phyloP scores from a whole-genome alignment of 2,113 vertebrate species.

The Piaya cayana region DNA sequence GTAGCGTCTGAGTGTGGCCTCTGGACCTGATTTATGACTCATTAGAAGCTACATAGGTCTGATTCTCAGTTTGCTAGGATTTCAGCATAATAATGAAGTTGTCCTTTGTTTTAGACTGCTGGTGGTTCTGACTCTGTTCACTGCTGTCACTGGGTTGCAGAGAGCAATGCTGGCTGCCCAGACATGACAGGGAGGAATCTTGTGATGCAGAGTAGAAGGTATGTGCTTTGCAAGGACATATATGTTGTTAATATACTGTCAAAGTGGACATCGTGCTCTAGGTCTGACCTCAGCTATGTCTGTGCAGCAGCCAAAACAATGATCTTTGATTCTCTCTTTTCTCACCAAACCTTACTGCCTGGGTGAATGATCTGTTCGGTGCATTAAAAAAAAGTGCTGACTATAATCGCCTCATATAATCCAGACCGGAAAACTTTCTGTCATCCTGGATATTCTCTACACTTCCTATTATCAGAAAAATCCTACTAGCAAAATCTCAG shows the following conservation, averaged over 20 bases:
- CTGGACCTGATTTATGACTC: neutral
- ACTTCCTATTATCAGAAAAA: neutral
- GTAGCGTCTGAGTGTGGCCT: neutral
- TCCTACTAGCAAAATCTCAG: neutral
- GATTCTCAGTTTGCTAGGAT: neutral
- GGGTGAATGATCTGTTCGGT: neutral
- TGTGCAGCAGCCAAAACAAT: neutral
- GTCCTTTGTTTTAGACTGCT: neutral
- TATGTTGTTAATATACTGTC: neutral
- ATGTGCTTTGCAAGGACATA: neutral
- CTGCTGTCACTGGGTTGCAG: neutral
- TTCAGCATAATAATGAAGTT: neutral
- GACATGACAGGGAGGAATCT: neutral
- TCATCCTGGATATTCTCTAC: neutral
- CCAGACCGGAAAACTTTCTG: neutral
- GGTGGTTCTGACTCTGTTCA: neutral
- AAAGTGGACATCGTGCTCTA: neutral
- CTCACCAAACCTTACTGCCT: neutral
- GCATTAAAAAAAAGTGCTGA: neutral
- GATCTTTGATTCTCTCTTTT: neutral
- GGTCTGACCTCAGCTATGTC: neutral
- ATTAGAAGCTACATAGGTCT: neutral
- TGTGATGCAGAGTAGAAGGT: neutral
- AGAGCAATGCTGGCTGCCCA: accelerated
- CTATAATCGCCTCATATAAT: accelerated